Evolutionary conservation across 2,888 invertebrate genomes (phyloP), one percentile per base, ranked within the genome.

Genomic region (Microctonus aethiopoides): DNA sequence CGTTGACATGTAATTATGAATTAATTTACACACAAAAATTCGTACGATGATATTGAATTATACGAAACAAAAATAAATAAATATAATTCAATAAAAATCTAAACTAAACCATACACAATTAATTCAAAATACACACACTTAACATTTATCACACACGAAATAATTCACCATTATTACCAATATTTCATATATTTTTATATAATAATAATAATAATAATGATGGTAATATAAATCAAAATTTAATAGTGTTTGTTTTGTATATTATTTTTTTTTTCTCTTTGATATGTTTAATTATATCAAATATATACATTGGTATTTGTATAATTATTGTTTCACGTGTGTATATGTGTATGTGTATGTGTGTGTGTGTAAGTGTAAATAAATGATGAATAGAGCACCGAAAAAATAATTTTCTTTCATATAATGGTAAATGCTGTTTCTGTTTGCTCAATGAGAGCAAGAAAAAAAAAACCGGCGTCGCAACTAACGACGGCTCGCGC

Each of bases 401-500:
- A 32, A 29, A 32, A 32, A 29, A 29, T 20, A 16, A 29, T 16
- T 32, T 34, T 3, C 9, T 24, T 26, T 6, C 11, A 41, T 41
- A 41, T 41, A 29, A 5, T 29, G 7, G 5, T 29, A 5, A 29
- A 29, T 29, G n/a, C 7, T 29, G 29, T 29, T 3, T 29, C 29
- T 46, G 16, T 16, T 46, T 16, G 16, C 46, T 16, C 16, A 7
- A 7, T n/a, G n/a, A n/a, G n/a, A n/a, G n/a, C n/a, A n/a, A n/a
- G 20, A 46, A 11, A 54, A 26, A 24, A 54, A 54, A 65, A 32
- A 34, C 60, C 60, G 60, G 65, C 68, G 59, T 68, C 68, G 60
- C 60, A 60, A 41, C 59, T n/a, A 77, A 80, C 80, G 80, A 79
- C 79, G 77, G 76, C 76, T 76, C 80, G 77, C 80, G 78, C 77